These are phyloP conservation scores for Lagorchestes hirsutus DNA, from an alignment of 2,797 vertebrate species.

Conservation along the genomic window DNA sequence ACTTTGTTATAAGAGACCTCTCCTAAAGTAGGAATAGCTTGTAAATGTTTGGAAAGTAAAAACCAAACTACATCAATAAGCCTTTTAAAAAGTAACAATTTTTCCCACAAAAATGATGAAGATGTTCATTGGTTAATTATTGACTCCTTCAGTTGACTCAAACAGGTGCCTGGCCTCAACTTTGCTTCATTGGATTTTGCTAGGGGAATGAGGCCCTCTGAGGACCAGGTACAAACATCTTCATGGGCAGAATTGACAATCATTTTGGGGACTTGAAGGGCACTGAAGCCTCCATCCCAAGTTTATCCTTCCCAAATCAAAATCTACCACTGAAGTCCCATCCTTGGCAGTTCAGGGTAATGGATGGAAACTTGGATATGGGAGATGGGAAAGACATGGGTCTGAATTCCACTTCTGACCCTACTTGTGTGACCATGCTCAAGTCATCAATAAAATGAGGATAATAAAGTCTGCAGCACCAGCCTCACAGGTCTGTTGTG, in stretches of 20 bases:
- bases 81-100: background rate
- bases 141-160: background rate
- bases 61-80: background rate
- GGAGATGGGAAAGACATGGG: too few species aligned
- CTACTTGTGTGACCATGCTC: background rate
- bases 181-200: background rate
- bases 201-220: background rate
- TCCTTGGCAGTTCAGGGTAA: background rate
- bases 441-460: background rate
- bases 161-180: background rate
- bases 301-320: background rate
- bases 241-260: background rate
- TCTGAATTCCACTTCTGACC: background rate
- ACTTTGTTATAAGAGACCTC: background rate
- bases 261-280: background rate
- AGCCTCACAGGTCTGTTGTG: background rate
- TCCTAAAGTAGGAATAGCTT: background rate
- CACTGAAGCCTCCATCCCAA: background rate
- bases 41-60: background rate
- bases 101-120: background rate
- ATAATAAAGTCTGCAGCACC: background rate
- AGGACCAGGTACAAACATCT: background rate
- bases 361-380: background rate
- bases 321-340: background rate
- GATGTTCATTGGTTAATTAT: background rate